A percentile compares a stretch with the other conserved stretches of the same genome.
Evolutionary conservation across 2,888 invertebrate genomes (phyloP).

Genomic region (Cosmopolites sordidus): DNA sequence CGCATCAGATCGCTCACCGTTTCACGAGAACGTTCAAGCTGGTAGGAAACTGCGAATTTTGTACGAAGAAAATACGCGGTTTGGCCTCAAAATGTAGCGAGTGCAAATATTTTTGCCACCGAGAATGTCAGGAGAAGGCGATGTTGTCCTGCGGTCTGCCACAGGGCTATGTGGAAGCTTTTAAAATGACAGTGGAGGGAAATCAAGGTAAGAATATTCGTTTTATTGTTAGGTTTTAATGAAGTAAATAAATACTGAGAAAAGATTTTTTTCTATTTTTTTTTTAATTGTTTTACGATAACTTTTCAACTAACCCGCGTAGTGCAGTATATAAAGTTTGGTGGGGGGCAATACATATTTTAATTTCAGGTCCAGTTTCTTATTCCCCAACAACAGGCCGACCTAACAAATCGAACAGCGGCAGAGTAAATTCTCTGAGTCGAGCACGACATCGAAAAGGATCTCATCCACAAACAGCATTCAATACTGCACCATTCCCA

Average conservation of each 20-base stretch:
- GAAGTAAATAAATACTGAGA: no score
- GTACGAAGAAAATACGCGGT: constrained; percentile 64
- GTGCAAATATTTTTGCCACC: constrained; percentile 88
- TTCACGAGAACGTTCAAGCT: constrained; percentile 86
- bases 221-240: no score
- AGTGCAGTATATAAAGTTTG: no score
- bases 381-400: constrained; percentile 51
- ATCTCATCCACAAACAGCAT: constrained; percentile 55
- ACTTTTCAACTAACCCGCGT: no score
- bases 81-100: constrained; percentile 85
- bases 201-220: constrained; percentile 46
- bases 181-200: constrained; percentile 66
- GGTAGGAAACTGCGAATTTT: constrained; percentile 85
- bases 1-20: constrained; percentile 84
- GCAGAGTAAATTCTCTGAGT: constrained; percentile 44
- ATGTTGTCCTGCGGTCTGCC: constrained; percentile 90
- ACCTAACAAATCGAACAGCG: constrained; percentile 43
- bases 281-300: no score
- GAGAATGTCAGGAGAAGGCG: constrained; percentile 86
- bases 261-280: no score
- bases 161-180: constrained; percentile 77
- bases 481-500: constrained; percentile 56
- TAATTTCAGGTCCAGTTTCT: constrained; percentile 35
- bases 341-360: no score
- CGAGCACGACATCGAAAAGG: constrained; percentile 44